Evolutionary conservation across 2,797 vertebrate genomes (phyloP), one percentile per base, ranked within the genome.

Genomic region (Leptatherina wallacei): DNA sequence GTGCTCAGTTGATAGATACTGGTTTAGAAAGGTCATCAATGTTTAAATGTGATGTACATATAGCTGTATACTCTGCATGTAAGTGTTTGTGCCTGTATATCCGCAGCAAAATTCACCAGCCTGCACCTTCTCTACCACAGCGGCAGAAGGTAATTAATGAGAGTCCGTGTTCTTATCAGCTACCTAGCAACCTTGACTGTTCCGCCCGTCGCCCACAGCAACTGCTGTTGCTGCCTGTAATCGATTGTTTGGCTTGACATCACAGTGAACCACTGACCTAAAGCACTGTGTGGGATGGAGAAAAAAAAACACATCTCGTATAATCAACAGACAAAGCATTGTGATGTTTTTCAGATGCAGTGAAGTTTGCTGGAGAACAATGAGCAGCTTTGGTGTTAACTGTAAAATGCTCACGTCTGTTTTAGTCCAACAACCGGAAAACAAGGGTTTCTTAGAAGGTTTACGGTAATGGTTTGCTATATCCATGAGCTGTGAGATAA

Each of bases 141-240:
- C 18, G 20, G 61, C 83, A 79, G 74, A 82, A 87, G 68, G 74
- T 80, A 87, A 87, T 91, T 88, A 93, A 90, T 55, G 75, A 77
- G 74, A 72, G 68, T 71, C 63, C 38, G 58, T 78, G 85, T 88
- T 87, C 77, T 86, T 86, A 91, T 89, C 83, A 80, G 79, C 87
- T 78, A 71, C 82, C 87, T 74, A 83, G 87, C 88, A 88, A 89
- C 89, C 86, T 74, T 75, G 73, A 83, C 88, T 87, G 77, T 86
- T 86, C 78, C 65, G 18, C 78, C 76, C 24, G 56, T 88, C 30
- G 32, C 81, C 83, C 78, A 56, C 22, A 8, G 89, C 80, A 86
- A 90, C 82, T 6, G 14, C 75, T 49, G 61, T 64, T 54, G 49
- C 80, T 51, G 77, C 80, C 71, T 79, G 75, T 76, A 84, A 92